A percentile compares a stretch with the other conserved stretches of the same genome.
Conservation (phyloP, 2,113 vertebrate species). For the Pelecanoides urinatrix region DNA sequence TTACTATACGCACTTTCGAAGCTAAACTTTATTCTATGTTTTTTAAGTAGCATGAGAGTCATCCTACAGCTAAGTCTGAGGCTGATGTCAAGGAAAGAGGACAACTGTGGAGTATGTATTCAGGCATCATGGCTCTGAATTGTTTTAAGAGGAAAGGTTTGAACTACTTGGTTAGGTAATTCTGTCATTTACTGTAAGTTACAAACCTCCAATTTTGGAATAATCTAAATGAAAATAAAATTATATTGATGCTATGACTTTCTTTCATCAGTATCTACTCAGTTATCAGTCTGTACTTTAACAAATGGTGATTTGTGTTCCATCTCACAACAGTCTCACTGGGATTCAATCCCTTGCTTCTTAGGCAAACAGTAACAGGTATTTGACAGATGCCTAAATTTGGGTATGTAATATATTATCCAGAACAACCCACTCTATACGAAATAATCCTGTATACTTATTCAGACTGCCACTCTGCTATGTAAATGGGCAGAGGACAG, state of each 20-base stretch:
- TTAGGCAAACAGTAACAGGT: background rate
- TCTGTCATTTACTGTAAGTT: background rate
- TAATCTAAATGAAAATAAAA: background rate
- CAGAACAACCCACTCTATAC: background rate
- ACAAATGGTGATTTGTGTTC: background rate
- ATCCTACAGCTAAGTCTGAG: background rate
- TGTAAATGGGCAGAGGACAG: background rate
- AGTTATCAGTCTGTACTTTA: background rate
- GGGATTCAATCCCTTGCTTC: background rate
- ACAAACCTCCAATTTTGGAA: background rate
- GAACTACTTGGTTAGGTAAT: background rate
- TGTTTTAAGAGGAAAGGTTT: background rate
- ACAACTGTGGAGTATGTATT: background rate
- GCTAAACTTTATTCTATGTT: background rate
- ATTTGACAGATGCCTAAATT: background rate
- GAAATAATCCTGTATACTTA: background rate
- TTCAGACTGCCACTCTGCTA: background rate
- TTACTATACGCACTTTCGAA: background rate
- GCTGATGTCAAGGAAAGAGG: background rate
- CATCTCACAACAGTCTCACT: background rate
- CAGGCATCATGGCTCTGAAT: accelerated
- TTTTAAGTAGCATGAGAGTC: background rate
- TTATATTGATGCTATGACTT: background rate
- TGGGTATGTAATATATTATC: background rate
- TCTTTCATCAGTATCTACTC: background rate